Conservation (phyloP, 2,113 vertebrate genomes). For the Vidua macroura region DNA sequence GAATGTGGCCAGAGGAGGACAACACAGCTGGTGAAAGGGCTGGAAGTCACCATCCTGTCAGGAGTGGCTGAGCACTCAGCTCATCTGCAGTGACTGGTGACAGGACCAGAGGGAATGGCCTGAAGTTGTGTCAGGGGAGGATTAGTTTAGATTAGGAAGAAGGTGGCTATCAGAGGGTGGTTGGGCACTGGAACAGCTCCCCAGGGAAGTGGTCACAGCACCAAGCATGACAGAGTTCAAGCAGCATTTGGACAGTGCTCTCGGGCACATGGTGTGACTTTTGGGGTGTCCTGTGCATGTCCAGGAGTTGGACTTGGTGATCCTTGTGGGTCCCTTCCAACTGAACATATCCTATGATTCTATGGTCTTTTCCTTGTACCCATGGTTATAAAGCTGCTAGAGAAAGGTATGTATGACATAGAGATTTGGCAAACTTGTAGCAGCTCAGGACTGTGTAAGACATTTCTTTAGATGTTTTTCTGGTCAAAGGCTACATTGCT, state of each 20-base stretch:
- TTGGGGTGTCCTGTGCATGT: background rate
- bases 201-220: background rate
- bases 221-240: background rate
- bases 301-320: background rate
- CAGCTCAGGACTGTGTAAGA: background rate
- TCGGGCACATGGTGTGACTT: background rate
- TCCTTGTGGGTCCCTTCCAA: background rate
- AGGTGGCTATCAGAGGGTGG: background rate
- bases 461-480: background rate
- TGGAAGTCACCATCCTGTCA: background rate
- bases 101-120: fast-evolving
- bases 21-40: background rate
- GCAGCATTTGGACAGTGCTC: background rate
- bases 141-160: background rate
- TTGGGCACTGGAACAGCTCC: background rate
- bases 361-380: background rate
- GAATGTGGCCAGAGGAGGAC: background rate
- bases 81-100: background rate
- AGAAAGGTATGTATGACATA: background rate
- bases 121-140: background rate
- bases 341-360: background rate
- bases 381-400: background rate
- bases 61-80: background rate
- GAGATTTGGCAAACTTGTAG: background rate
- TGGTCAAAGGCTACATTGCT: background rate